Base-by-base conservation (phyloP, 2,888 invertebrate genomes). In the Smittia aterrima region DNA sequence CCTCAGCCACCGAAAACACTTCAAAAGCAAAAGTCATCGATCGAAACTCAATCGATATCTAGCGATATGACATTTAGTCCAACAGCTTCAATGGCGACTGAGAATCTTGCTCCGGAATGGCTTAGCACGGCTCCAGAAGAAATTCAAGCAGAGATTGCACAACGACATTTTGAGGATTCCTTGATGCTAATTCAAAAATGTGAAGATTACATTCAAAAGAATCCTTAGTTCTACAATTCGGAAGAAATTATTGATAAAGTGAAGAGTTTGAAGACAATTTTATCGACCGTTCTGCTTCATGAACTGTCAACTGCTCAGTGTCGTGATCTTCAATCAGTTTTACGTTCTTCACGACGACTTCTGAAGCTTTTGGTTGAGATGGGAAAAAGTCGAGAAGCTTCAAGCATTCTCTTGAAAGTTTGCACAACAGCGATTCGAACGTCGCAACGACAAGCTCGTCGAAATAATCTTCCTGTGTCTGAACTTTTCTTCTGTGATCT, bases 121-220 rank as follows among this genome's bases (percentile, higher is more conserved):
- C 83, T 98, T 74, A 83, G 90, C 75, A 96, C 97, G 82, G 90
- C 94, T 1, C 91, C 94, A 0, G 98, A 98, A 81, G 97, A 98
- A 82, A 85, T 98, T 74, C 96, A 98, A 85, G 96, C 97, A 13
- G 89, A 92, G 78, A 93, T 98, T 77, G 98, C 97, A 0, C 96
- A 98, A 83, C 88, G 98, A 78, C 95, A 97, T 82, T 98, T 98
- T 80, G 95, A 96, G 81, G 94, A 93, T 79, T 96, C 96, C 0
- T 91, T 95, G 77, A 87, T 89, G 76, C 84, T 96, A 11, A 88
- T 97, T 77, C 90, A 92, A 77, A 89, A 88, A 78, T 85, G 87
- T 0, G 86, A 86, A 76, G 84, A 85, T 4, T 88, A 86, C 78
- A 80, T 89, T 25, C 76, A 81, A 71, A 77, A 79, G 1, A 79